phyloP scores from a whole-genome alignment of 2,888 invertebrate species.

The Lapara coniferarum region DNA sequence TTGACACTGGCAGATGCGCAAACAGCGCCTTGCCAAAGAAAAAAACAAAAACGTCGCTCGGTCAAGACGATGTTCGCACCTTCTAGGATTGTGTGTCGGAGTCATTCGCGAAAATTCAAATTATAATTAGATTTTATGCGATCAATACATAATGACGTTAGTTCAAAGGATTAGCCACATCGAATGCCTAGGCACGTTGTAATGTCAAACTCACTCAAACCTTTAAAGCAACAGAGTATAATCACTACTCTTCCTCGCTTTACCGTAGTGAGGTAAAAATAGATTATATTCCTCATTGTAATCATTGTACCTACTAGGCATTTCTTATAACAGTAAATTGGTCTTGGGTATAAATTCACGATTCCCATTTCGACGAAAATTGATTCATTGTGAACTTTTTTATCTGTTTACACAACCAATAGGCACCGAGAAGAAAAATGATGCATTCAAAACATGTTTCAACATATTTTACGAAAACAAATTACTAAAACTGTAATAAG shows the following conservation, averaged over 20 bases:
- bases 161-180: not conserved
- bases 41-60: too few species aligned
- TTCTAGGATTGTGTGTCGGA: not conserved
- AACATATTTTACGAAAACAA: slow-evolving; percentile 11
- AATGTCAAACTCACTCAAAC: not conserved
- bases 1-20: too few species aligned
- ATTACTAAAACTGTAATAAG: slow-evolving; percentile 11
- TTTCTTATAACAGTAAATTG: not conserved
- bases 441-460: slow-evolving; percentile 5
- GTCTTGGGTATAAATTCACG: not conserved
- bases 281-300: too few species aligned
- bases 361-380: slow-evolving; percentile 1
- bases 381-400: slow-evolving; percentile 8
- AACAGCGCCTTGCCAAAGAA: too few species aligned
- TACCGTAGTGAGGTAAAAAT: too few species aligned
- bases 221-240: not conserved
- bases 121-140: slow-evolving; percentile 13
- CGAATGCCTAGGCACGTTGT: not conserved
- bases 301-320: not conserved
- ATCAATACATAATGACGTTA: not conserved
- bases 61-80: not conserved
- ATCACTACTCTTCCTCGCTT: not conserved
- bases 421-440: not conserved
- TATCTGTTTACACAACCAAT: slow-evolving; percentile 6
- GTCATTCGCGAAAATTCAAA: slow-evolving; percentile 1